These are phyloP conservation scores for Gobius niger DNA, from an alignment of 2,113 vertebrate genomes.

Conservation along the genomic window DNA sequence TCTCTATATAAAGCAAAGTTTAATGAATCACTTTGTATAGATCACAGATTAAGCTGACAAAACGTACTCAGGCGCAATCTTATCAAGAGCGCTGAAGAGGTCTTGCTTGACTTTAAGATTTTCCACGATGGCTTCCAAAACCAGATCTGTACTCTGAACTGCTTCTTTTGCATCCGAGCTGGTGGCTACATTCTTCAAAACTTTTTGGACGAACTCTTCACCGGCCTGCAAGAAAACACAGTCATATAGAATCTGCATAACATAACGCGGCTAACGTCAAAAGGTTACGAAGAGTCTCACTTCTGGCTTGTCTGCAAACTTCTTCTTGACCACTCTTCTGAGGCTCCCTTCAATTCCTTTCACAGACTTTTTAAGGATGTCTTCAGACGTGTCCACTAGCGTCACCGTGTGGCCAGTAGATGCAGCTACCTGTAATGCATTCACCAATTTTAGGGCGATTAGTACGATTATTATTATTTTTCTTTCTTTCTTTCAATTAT, in stretches of 20 bases:
- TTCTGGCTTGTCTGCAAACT: constrained; percentile 92
- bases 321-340: constrained; percentile 91
- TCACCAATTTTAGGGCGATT: neutral
- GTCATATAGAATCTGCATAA: no score
- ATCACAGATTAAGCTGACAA: neutral
- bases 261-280: no score
- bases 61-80: constrained; percentile 87
- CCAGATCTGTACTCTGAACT: constrained; percentile 85
- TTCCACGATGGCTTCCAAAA: constrained; percentile 95
- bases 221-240: constrained; percentile 77
- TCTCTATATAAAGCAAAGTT: no score
- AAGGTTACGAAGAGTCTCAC: constrained; percentile 55
- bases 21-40: neutral
- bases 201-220: constrained; percentile 84
- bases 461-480: neutral
- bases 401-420: constrained; percentile 90
- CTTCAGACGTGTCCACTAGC: constrained; percentile 91
- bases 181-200: constrained; percentile 81
- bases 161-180: constrained; percentile 82
- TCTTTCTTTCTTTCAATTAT: neutral
- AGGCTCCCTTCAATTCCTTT: constrained; percentile 90
- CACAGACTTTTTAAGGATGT: constrained; percentile 86
- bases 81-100: constrained; percentile 89
- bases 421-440: constrained; percentile 83
- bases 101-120: constrained; percentile 87